These are phyloP conservation scores for Merluccius polli DNA, from an alignment of 2,797 vertebrate genomes.

Conservation along the genomic window DNA sequence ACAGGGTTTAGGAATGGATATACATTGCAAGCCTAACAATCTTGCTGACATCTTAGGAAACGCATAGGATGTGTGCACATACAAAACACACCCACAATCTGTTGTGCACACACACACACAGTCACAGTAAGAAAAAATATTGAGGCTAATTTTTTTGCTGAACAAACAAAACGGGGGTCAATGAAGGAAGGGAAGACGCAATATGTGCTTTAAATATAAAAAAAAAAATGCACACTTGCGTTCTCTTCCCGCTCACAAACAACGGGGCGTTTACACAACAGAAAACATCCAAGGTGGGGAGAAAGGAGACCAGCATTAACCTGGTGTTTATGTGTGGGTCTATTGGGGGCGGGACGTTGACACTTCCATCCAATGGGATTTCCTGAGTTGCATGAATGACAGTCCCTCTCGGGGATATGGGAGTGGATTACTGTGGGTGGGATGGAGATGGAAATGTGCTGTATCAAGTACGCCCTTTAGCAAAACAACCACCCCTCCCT, in stretches of 20 bases:
- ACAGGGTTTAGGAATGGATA: constrained; percentile 40
- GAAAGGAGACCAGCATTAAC: constrained; percentile 15
- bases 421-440: constrained; percentile 22
- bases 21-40: constrained; percentile 41
- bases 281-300: constrained; percentile 10
- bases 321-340: constrained; percentile 26
- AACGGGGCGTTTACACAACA: not conserved
- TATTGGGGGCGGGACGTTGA: constrained; percentile 7
- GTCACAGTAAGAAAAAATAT: constrained; percentile 23
- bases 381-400: constrained; percentile 73
- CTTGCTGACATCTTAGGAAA: constrained; percentile 59
- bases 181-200: constrained; percentile 28
- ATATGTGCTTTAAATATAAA: constrained; percentile 63
- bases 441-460: constrained; percentile 43
- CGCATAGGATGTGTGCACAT: constrained; percentile 5
- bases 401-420: constrained; percentile 50
- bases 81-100: constrained; percentile 14
- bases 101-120: constrained; percentile 12
- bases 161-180: constrained; percentile 30
- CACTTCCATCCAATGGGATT: constrained; percentile 58
- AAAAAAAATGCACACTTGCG: constrained; percentile 28
- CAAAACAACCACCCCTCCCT: constrained; percentile 28
- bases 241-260: constrained; percentile 15
- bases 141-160: constrained; percentile 41
- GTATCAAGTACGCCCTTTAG: constrained; percentile 47